Evolutionary conservation across 2,888 invertebrate species (phyloP).

Genomic region (Ichneumon xanthorius): DNA sequence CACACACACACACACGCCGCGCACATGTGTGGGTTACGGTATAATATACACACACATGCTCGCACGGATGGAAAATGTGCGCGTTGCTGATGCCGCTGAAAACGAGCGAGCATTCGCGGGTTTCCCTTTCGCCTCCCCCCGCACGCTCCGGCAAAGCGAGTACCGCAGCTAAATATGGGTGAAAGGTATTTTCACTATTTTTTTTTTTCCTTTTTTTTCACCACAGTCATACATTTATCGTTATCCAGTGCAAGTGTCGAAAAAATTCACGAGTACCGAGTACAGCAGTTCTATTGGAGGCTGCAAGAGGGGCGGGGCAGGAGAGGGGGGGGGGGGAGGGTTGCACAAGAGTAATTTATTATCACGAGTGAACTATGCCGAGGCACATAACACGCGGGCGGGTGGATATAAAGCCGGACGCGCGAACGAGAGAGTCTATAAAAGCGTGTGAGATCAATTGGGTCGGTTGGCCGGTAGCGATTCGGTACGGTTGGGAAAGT

Average conservation of each 20-base stretch:
- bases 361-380: slow-evolving; percentile 1
- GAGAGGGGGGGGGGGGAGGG: not conserved
- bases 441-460: slow-evolving; percentile 67
- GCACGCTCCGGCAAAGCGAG: slow-evolving; percentile 27
- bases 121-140: slow-evolving; percentile 52
- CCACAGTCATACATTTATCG: not conserved
- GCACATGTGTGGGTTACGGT: not conserved
- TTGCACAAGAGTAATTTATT: slow-evolving; percentile 40
- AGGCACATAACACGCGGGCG: not conserved
- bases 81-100: slow-evolving; percentile 45
- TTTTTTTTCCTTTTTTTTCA: slow-evolving; percentile 14
- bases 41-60: not conserved
- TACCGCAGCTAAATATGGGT: slow-evolving; percentile 44
- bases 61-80: not conserved
- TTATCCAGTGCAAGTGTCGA: slow-evolving; percentile 19
- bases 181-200: slow-evolving; percentile 41
- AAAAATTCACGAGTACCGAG: slow-evolving; percentile 14
- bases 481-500: slow-evolving; percentile 68
- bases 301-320: not conserved
- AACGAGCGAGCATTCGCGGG: slow-evolving; percentile 60
- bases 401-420: slow-evolving; percentile 30
- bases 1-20: slow-evolving; percentile 27
- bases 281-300: slow-evolving; percentile 23
- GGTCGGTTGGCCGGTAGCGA: slow-evolving; percentile 72
- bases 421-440: slow-evolving; percentile 58